Evolutionary conservation across 2,888 invertebrate genomes (phyloP), one percentile per base, ranked within the genome.

Genomic region (Netelia fuscicornis): DNA sequence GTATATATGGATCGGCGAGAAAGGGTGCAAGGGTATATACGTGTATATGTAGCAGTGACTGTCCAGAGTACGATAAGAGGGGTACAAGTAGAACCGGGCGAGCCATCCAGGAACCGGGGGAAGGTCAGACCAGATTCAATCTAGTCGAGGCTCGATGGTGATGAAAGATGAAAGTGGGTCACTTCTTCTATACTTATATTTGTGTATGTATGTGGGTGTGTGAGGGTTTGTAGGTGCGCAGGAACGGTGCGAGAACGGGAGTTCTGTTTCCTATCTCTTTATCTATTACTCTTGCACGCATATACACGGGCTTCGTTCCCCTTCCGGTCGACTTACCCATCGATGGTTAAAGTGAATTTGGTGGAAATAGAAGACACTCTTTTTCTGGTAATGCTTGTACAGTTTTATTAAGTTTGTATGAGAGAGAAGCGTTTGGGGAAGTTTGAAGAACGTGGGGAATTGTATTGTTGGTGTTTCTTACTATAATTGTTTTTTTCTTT

Each of bases 81-180:
- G 65, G 37, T 37, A 77, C 64, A 37, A 58, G 52, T 65, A 67
- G 65, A 74, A 76, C 71, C 71, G 70, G 74, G 76, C 75, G 79
- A 80, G 60, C 30, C 20, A 81, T 84, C 84, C 84, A 80, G 87
- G 85, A 84, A 82, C 74, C 81, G 72, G 86, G 83, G 76, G 83
- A 85, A 83, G 86, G 86, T 83, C 86, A 85, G 80, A 86, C 83
- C 58, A 71, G 75, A 78, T 81, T 72, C 70, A 81, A 83, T 83
- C 83, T 83, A 71, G 72, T 70, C 71, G 80, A 71, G 80, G 70
- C 78, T 83, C 81, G 79, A 25, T 77, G 52, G 64, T 67, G 81
- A n/a, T 10, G 77, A 86, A 87, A 84, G 81, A n/a, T 10, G 77
- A 86, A 87, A 84, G 81, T 88, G 44, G 85, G 86, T 87, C 86